Evolutionary conservation across 2,113 vertebrate genomes (phyloP).

Genomic region (Hippopotamus amphibius): DNA sequence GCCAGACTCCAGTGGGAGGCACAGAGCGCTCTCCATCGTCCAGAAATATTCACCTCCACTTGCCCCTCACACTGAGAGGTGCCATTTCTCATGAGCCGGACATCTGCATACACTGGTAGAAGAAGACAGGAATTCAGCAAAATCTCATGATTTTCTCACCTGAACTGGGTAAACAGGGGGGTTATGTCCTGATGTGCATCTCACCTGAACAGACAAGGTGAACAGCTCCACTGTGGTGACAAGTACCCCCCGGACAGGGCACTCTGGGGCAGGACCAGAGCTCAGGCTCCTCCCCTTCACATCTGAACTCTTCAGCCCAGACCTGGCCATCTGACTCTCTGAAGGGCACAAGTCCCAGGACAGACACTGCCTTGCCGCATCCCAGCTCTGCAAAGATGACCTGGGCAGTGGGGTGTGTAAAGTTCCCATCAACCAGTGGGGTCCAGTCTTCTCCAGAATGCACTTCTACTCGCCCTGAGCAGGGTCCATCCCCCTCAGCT

Average conservation of each 20-base stretch:
- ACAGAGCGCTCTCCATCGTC: conserved; percentile 40
- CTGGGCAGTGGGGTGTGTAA: neutral
- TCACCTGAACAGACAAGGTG: conserved; percentile 35
- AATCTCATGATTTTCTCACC: neutral
- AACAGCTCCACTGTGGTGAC: neutral
- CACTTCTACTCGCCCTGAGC: conserved; percentile 31
- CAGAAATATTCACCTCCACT: conserved; percentile 58
- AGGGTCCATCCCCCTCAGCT: neutral
- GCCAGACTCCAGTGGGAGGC: conserved; percentile 49
- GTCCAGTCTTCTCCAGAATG: neutral
- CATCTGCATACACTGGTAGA: neutral
- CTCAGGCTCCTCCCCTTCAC: neutral
- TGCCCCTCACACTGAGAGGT: conserved; percentile 38
- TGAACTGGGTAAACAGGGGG: neutral
- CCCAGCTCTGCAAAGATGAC: conserved; percentile 55
- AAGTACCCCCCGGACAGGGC: neutral
- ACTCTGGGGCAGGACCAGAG: neutral
- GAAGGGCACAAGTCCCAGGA: neutral
- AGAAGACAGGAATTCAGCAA: neutral
- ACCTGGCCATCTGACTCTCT: neutral
- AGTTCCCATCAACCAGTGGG: neutral
- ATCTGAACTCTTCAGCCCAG: neutral
- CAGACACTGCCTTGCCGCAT: neutral
- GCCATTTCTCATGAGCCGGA: conserved; percentile 30
- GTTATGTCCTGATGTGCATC: neutral